Base-by-base conservation (phyloP, 2,113 vertebrate genomes). In the Taxidea taxus region DNA sequence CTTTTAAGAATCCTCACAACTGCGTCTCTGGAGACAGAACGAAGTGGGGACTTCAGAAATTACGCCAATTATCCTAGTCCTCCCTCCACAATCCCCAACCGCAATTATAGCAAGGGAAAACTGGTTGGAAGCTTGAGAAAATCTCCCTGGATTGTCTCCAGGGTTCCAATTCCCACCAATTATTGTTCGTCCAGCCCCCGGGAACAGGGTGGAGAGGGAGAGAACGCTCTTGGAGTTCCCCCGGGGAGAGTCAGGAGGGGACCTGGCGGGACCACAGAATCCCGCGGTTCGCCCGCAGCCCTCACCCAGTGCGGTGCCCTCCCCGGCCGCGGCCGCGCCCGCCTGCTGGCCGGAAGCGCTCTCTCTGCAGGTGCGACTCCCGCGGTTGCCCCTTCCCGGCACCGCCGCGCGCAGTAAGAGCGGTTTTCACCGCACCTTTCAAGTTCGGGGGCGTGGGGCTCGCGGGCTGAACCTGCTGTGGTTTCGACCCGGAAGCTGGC, bases 311-410 rank as follows among this genome's bases (percentile, higher is more conserved):
- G 64, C 62, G 47, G 54, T 47, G 85, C 90, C 87, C 60, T 64
- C 62, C 44, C 23, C 0, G 47, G 83, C 66, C 47, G 66, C 2
- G 6, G 77, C 77, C 16, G 87, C 82, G 74, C 74, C 97, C 72
- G 68, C 74, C 97, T 47, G 85, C 96, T 39, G 0, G 42, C 90
- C 0, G 3, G 62, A 96, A 97, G 96, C 94, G 98, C 97, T 95
- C 87, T 2, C 27, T 92, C 70, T 51, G 77, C 85, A 51, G 89
- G 66, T 34, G 78, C 83, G 31, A 85, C 72, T 60, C 83, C 51
- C 44, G 37, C 51, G 7, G 77, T 44, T 4, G 90, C 77, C 58
- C 66, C 66, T 56, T 31, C 75, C 16, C 58, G 0, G 15, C 92
- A 62, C 14, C 1, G 37, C 4, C 2, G 66, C 25, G 70, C 51